These are phyloP conservation scores for Ommatoiulus sabulosus DNA, from an alignment of 2,888 invertebrate species.

Conservation along the genomic window DNA sequence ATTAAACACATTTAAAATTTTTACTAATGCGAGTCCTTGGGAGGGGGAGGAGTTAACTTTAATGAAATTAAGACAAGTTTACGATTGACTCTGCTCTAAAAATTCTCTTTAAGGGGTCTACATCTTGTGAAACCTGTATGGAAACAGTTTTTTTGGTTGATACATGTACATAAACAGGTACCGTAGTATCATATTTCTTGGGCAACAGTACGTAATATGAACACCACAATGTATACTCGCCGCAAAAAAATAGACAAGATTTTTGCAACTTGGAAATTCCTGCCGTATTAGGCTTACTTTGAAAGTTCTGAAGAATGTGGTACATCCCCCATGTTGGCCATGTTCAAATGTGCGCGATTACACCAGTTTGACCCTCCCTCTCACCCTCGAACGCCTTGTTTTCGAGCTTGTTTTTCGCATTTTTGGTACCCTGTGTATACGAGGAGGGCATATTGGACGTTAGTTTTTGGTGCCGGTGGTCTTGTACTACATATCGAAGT, in stretches of 20 bases:
- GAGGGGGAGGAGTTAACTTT: too few relatives aligned
- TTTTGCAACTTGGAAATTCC: neutral
- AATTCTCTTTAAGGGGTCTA: too few relatives aligned
- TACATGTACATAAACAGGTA: neutral
- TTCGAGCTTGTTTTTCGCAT: slow-evolving; percentile 31
- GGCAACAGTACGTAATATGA: neutral
- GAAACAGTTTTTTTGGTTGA: too few relatives aligned
- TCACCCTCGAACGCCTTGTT: slow-evolving; percentile 19
- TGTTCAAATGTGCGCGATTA: neutral
- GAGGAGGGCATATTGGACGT: neutral
- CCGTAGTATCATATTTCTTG: neutral
- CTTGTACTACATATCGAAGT: slow-evolving; percentile 40
- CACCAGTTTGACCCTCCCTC: slow-evolving; percentile 25
- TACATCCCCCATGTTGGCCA: slow-evolving; percentile 41
- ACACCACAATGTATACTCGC: neutral
- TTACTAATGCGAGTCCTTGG: too few relatives aligned
- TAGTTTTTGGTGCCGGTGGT: neutral
- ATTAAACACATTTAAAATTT: too few relatives aligned
- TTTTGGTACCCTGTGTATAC: slow-evolving; percentile 38
- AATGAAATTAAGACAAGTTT: too few relatives aligned
- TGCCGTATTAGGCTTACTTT: neutral
- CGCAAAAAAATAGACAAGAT: neutral
- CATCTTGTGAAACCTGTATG: too few relatives aligned
- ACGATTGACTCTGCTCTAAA: too few relatives aligned
- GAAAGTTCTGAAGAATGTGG: slow-evolving; percentile 20